phyloP scores from a whole-genome alignment of 2,113 vertebrate genomes.

The Nymphicus hollandicus region DNA sequence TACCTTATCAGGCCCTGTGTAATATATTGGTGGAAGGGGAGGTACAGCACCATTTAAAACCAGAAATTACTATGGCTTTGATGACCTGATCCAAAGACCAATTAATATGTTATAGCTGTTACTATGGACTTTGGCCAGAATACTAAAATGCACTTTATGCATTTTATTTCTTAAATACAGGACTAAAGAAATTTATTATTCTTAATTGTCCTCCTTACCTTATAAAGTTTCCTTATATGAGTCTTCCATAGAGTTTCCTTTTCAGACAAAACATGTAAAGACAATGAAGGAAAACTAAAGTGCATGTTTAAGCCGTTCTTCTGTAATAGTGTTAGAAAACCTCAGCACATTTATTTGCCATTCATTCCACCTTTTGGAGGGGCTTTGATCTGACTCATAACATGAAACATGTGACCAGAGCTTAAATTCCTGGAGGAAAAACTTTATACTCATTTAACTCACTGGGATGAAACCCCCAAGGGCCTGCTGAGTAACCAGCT shows the following conservation, averaged over 20 bases:
- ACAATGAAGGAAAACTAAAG: not conserved
- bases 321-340: not conserved
- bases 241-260: not conserved
- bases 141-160: not conserved
- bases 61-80: not conserved
- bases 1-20: not conserved
- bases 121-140: not conserved
- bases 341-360: not conserved
- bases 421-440: not conserved
- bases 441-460: not conserved
- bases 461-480: not conserved
- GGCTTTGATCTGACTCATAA: not conserved
- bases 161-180: not conserved
- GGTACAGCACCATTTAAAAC: not conserved
- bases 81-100: not conserved
- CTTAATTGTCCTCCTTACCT: not conserved
- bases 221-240: not conserved
- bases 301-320: not conserved
- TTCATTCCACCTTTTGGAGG: not conserved
- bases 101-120: fast-evolving
- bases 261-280: not conserved
- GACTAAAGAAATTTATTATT: not conserved
- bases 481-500: not conserved
- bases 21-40: not conserved
- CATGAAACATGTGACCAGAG: not conserved